Percentiles rank a stretch among this genome's conserved stretches.
phyloP scores from a whole-genome alignment of 2,888 invertebrate species.

The Volucella inanis region DNA sequence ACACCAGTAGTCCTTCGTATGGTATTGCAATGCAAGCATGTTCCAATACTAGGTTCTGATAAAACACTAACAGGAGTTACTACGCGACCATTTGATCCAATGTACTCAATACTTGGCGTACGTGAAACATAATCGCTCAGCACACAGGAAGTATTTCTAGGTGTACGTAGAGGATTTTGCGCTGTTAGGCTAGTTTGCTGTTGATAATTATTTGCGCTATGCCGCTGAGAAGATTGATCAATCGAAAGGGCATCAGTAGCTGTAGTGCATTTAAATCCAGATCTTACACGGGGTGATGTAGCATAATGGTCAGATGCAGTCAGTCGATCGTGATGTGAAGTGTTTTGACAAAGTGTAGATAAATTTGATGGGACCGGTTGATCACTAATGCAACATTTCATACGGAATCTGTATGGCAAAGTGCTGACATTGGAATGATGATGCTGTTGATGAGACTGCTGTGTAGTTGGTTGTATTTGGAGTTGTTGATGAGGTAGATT shows the following conservation, averaged over 20 bases:
- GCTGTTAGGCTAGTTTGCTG: conserved; percentile 53
- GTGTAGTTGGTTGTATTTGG: conserved; percentile 57
- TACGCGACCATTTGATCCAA: conserved; percentile 76
- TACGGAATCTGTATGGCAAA: conserved; percentile 80
- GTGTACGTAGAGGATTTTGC: conserved; percentile 25
- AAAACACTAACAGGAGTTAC: conserved; percentile 77
- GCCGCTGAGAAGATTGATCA: conserved; percentile 67
- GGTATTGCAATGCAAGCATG: conserved; percentile 83
- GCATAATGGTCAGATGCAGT: conserved; percentile 77
- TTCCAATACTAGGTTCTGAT: conserved; percentile 77
- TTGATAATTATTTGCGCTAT: conserved; percentile 37
- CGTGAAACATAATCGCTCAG: conserved; percentile 76
- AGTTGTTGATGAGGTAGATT: conserved; percentile 71
- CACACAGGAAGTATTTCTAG: conserved; percentile 61
- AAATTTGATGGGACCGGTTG: conserved; percentile 51
- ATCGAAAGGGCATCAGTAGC: conserved; percentile 52
- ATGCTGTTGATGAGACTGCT: conserved; percentile 24
- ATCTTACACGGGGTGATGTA: conserved; percentile 78
- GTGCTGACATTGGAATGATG: conserved; percentile 77
- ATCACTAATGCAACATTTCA: conserved; percentile 81
- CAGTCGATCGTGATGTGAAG: conserved; percentile 69
- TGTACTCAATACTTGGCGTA: conserved; percentile 77
- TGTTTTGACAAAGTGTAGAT: conserved; percentile 58
- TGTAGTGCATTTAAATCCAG: conserved; percentile 47
- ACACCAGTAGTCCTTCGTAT: conserved; percentile 82